Evolutionary conservation across 2,113 vertebrate species (phyloP).

Genomic region (Gallinago undulata): DNA sequence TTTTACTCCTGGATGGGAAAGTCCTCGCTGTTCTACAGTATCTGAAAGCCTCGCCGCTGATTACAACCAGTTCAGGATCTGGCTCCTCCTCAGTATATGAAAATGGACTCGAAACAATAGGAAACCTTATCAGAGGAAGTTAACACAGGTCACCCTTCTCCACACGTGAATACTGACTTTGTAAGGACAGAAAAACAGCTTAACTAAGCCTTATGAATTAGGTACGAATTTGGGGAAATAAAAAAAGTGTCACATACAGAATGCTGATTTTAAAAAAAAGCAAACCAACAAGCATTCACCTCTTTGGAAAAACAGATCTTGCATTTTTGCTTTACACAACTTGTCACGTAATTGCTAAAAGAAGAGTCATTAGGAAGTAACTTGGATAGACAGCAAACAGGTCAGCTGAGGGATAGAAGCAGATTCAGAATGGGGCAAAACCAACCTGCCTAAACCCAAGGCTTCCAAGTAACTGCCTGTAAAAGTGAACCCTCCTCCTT

Average conservation of each 20-base stretch:
- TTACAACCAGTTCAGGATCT: slow-evolving; percentile 38
- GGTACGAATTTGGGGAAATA: not conserved
- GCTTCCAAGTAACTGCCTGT: not conserved
- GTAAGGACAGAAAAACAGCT: not conserved
- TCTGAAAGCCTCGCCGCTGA: slow-evolving; percentile 11
- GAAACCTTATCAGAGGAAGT: slow-evolving; percentile 59
- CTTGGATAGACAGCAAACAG: not conserved
- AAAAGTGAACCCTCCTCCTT: not conserved
- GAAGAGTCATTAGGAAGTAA: not conserved
- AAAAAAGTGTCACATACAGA: not conserved
- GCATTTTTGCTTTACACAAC: not conserved
- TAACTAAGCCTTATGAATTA: not conserved
- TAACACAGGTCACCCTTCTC: slow-evolving; percentile 13
- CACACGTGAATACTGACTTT: not conserved
- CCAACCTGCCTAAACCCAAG: not conserved
- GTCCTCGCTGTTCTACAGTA: not conserved
- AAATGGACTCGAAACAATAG: slow-evolving; percentile 45
- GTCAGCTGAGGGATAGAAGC: not conserved
- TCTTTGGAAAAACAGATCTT: not conserved
- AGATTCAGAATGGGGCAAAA: not conserved
- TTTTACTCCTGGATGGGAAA: slow-evolving; percentile 26
- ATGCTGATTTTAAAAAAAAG: not conserved
- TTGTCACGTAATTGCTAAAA: not conserved
- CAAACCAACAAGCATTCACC: not conserved
- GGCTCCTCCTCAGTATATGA: slow-evolving; percentile 53